Evolutionary conservation across 2,113 vertebrate genomes (phyloP), one percentile per base, ranked within the genome.

Genomic region (Sinocyclocheilus anophthalmus): DNA sequence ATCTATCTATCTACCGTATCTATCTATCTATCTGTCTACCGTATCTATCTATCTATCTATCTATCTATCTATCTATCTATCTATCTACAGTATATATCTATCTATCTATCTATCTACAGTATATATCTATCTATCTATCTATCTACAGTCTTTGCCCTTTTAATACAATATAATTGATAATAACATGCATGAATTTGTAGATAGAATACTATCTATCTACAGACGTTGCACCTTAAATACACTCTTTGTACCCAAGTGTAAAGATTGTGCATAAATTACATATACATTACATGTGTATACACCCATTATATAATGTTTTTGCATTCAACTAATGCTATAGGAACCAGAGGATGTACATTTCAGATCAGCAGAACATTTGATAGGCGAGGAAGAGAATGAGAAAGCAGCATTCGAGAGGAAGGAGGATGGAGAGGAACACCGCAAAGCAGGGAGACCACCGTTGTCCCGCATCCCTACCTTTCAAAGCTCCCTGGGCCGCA

Each of bases 391-490:
- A 50, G 90, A 92, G 0, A 86, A 93, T 24, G 90, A 88, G 2
- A 24, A 59, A 50, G 76, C 37, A 4, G 83, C 26, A 30, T 86
- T 85, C 67, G 93, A 94, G 57, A 86, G 88, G 0, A 93, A 93
- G 24, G 93, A 91, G 8, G 92, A 88, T 76, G 95, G 94, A 42
- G 94, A 94, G 13, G 89, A 92, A 86, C 90, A 70, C 39, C 92
- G 91, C 1, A 94, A 91, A 90, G 61, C 91, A 65, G 90, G 88
- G 1, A 95, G 92, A 86, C 84, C 67, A 82, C 82, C 45, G 0
- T 33, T 89, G 11, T 94, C 95, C 33, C 90, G 94, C 10, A 95
- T 95, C 76, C 95, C 95, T 4, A 95, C 94, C 63, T 94, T 94
- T 84, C 92, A 93, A 4, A 92, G 88, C 84, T 83, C 89, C 3